Evolutionary conservation across 2,113 vertebrate genomes (phyloP).

Genomic region (Myocastor coypus): DNA sequence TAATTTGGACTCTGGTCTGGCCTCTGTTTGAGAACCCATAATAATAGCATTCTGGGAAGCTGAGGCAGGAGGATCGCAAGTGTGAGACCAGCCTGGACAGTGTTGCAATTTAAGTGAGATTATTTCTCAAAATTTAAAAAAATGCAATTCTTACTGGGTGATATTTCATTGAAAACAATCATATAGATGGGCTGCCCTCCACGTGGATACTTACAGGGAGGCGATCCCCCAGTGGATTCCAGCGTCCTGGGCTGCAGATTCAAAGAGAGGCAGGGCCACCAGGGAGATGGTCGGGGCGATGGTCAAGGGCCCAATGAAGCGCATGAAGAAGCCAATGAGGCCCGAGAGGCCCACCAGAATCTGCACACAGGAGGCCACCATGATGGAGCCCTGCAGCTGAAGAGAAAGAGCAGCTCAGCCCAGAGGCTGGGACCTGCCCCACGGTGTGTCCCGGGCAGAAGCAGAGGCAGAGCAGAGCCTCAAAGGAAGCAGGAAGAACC

Average conservation of each 20-base stretch:
- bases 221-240: slow-evolving; percentile 97
- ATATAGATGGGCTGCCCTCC: background rate
- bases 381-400: slow-evolving; percentile 95
- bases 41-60: background rate
- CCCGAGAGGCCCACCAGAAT: slow-evolving; percentile 96
- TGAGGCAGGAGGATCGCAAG: background rate
- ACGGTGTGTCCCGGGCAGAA: fast-evolving
- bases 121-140: background rate
- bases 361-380: slow-evolving; percentile 96
- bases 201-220: slow-evolving; percentile 88
- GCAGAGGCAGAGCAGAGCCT: background rate
- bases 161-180: background rate
- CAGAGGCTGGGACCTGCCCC: background rate
- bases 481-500: background rate
- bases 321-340: slow-evolving; percentile 95
- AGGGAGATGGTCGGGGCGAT: slow-evolving; percentile 97
- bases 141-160: background rate
- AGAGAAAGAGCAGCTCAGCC: background rate
- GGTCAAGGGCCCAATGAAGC: slow-evolving; percentile 96
- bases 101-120: background rate
- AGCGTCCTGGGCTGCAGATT: slow-evolving; percentile 90
- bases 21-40: no score
- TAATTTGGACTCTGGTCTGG: no score
- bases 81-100: background rate
- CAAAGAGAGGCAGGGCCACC: slow-evolving; percentile 94